A percentile compares a stretch with the other conserved stretches of the same genome.
These are phyloP conservation scores for Melieria crassipennis DNA, from an alignment of 2,888 invertebrate genomes.

Conservation along the genomic window DNA sequence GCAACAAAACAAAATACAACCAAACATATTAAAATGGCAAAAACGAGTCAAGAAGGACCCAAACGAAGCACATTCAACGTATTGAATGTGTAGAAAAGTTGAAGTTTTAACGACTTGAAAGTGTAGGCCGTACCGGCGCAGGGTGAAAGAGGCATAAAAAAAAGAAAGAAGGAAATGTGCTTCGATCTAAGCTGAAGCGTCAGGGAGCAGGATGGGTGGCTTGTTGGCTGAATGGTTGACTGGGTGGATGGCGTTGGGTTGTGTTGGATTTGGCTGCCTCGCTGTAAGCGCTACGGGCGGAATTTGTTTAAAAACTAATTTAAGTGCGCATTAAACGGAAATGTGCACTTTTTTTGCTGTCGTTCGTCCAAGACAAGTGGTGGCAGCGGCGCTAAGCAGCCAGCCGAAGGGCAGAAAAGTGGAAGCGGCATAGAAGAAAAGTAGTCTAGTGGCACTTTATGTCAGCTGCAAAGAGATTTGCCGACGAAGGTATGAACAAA, in stretches of 20 bases:
- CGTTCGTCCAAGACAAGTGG: no score
- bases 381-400: no score
- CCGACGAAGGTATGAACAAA: no score
- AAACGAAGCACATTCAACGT: conserved; percentile 10
- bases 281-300: conserved; percentile 7
- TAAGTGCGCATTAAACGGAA: background rate
- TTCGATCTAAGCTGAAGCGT: background rate
- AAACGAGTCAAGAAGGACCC: no score
- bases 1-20: no score
- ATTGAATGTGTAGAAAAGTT: conserved; percentile 15
- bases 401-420: no score
- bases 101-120: conserved; percentile 21
- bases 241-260: background rate
- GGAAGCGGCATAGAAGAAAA: conserved; percentile 8
- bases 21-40: no score
- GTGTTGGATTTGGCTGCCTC: conserved; percentile 6
- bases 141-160: background rate
- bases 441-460: conserved; percentile 25
- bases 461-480: conserved; percentile 5
- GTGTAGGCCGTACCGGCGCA: background rate
- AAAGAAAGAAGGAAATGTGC: background rate
- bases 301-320: conserved; percentile 29
- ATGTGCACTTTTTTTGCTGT: no score
- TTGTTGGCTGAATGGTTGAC: background rate
- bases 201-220: background rate